phyloP scores from a whole-genome alignment of 2,888 invertebrate species.

The Eupithecia inturbata region DNA sequence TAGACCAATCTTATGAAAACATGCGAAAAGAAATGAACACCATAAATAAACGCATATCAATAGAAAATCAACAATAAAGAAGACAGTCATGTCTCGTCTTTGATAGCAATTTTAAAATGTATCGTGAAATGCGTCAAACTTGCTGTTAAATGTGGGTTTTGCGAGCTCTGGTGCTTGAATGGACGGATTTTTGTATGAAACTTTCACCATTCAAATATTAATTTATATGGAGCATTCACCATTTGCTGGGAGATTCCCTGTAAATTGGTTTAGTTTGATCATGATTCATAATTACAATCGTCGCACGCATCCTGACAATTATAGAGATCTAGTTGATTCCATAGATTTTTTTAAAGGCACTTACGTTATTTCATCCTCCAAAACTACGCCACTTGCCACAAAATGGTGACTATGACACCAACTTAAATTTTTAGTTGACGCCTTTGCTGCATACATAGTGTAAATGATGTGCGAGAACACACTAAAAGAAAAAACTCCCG shows the following conservation, averaged over 20 bases:
- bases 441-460: neutral
- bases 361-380: no score
- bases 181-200: neutral
- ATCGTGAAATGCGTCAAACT: constrained; percentile 23
- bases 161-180: neutral
- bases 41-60: neutral
- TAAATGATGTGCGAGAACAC: no score
- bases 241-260: neutral
- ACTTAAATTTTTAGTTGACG: neutral
- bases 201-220: neutral
- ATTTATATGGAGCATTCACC: neutral
- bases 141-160: constrained; percentile 25
- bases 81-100: constrained; percentile 10
- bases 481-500: no score
- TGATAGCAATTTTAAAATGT: constrained; percentile 38
- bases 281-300: neutral
- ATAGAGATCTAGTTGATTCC: no score
- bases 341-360: no score
- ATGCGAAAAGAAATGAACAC: neutral
- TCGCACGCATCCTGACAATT: neutral
- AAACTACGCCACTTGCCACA: neutral
- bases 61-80: constrained; percentile 13
- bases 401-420: neutral
- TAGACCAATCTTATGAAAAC: neutral
- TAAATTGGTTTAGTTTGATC: neutral